A percentile compares a stretch with the other conserved stretches of the same genome.
These are phyloP conservation scores for Dryas iulia DNA, from an alignment of 1,140 invertebrate species.

Conservation along the genomic window DNA sequence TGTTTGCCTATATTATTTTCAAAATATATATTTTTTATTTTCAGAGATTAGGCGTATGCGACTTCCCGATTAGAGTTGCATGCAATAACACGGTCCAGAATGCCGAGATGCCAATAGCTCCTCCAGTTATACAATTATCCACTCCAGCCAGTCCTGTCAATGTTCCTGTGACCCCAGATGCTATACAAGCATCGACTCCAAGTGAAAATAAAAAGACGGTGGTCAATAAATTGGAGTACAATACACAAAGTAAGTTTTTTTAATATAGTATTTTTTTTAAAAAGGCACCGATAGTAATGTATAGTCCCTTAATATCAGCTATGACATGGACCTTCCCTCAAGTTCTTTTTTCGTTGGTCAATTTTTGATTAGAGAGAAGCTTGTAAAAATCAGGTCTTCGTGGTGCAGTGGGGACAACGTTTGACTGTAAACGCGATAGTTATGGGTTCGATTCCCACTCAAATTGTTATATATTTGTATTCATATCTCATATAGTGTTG, in stretches of 20 bases:
- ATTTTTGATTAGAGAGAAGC: too few species aligned
- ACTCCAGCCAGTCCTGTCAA: slow-evolving; percentile 7
- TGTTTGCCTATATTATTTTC: too few species aligned
- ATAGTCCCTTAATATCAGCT: too few species aligned
- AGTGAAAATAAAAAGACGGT: slow-evolving; percentile 20
- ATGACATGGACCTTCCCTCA: too few species aligned
- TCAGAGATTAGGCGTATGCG: slow-evolving; percentile 82
- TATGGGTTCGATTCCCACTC: too few species aligned
- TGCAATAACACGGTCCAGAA: slow-evolving; percentile 78
- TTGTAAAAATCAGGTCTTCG: too few species aligned
- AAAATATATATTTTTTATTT: slow-evolving; percentile 42
- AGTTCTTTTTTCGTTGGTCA: too few species aligned
- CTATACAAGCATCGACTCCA: slow-evolving; percentile 2
- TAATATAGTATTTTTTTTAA: neutral
- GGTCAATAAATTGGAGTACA: slow-evolving; percentile 32
- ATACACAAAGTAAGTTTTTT: slow-evolving; percentile 39
- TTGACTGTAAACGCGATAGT: too few species aligned
- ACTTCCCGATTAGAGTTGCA: slow-evolving; percentile 81
- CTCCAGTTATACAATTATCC: slow-evolving; percentile 1
- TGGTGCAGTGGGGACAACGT: too few species aligned
- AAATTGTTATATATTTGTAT: too few species aligned
- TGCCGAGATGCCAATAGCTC: neutral
- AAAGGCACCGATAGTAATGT: too few species aligned
- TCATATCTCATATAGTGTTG: too few species aligned
- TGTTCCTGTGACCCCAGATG: neutral